Conservation (phyloP, 2,797 vertebrate genomes). For the Sebastes itinus region DNA sequence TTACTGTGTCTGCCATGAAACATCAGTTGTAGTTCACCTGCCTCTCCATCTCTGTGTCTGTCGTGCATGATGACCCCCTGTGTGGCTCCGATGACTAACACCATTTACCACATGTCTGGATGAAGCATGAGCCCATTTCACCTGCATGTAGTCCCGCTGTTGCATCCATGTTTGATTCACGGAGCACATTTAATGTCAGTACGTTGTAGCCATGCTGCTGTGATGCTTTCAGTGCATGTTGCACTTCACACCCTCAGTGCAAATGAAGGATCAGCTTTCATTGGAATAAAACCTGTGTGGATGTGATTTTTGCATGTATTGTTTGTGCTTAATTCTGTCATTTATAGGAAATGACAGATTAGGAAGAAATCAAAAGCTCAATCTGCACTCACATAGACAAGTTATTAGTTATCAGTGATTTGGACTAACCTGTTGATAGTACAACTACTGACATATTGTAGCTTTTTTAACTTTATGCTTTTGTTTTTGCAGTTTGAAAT, state of each 20-base stretch:
- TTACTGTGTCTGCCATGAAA: constrained; percentile 63
- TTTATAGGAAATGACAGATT: background rate
- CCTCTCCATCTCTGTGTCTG: constrained; percentile 44
- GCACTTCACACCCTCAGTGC: background rate
- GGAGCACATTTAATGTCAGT: background rate
- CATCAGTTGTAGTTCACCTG: constrained; percentile 65
- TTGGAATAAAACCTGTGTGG: background rate
- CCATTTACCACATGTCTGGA: background rate
- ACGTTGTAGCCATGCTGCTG: background rate
- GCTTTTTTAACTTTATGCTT: background rate
- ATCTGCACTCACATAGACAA: background rate
- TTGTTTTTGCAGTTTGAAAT: background rate
- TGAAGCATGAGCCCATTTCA: constrained; percentile 39
- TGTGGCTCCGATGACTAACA: constrained; percentile 40
- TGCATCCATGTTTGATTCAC: background rate
- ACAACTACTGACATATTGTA: background rate
- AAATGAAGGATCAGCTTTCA: background rate
- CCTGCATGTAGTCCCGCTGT: constrained; percentile 16
- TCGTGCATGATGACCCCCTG: constrained; percentile 42
- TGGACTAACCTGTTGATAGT: background rate
- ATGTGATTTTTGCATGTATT: constrained; percentile 20
- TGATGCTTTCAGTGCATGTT: constrained; percentile 39
- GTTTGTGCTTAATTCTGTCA: background rate
- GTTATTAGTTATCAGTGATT: background rate
- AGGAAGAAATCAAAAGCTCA: background rate